These are phyloP conservation scores for Selenia dentaria DNA, from an alignment of 2,888 invertebrate genomes.

Conservation along the genomic window DNA sequence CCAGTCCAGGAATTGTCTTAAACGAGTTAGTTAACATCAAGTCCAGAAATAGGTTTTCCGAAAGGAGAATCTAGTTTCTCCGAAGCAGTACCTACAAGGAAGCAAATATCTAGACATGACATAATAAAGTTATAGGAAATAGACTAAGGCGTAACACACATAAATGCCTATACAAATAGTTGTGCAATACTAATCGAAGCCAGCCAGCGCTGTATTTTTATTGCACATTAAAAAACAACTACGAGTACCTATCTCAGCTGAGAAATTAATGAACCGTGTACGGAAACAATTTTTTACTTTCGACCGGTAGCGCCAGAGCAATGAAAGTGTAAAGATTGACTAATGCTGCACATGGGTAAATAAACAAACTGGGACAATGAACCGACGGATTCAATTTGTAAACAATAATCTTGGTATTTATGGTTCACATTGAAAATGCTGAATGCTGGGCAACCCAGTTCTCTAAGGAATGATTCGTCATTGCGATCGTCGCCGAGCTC, in stretches of 20 bases:
- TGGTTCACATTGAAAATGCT: too few species aligned
- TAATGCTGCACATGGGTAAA: constrained; percentile 4
- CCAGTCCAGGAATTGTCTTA: too few species aligned
- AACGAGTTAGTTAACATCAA: too few species aligned
- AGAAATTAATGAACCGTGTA: constrained; percentile 57
- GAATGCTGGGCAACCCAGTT: too few species aligned
- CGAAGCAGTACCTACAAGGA: constrained; percentile 31
- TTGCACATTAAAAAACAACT: constrained; percentile 19
- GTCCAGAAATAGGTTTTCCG: constrained; percentile 11
- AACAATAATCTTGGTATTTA: too few species aligned
- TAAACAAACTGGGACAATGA: neutral
- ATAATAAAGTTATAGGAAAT: constrained; percentile 40
- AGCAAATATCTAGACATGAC: constrained; percentile 30
- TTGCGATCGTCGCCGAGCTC: too few species aligned
- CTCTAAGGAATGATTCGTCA: too few species aligned
- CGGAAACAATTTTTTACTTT: constrained; percentile 51
- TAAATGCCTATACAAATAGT: constrained; percentile 39
- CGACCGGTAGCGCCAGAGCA: constrained; percentile 27
- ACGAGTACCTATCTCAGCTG: constrained; percentile 40
- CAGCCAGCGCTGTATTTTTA: constrained; percentile 30
- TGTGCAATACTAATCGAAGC: constrained; percentile 40
- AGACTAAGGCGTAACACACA: constrained; percentile 30
- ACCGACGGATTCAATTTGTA: neutral
- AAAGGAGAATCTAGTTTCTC: constrained; percentile 32
- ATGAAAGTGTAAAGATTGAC: constrained; percentile 34